Percentiles rank a stretch among this genome's conserved stretches.
These are phyloP conservation scores for Tiliacea aurago DNA, from an alignment of 2,888 invertebrate genomes.

Conservation along the genomic window DNA sequence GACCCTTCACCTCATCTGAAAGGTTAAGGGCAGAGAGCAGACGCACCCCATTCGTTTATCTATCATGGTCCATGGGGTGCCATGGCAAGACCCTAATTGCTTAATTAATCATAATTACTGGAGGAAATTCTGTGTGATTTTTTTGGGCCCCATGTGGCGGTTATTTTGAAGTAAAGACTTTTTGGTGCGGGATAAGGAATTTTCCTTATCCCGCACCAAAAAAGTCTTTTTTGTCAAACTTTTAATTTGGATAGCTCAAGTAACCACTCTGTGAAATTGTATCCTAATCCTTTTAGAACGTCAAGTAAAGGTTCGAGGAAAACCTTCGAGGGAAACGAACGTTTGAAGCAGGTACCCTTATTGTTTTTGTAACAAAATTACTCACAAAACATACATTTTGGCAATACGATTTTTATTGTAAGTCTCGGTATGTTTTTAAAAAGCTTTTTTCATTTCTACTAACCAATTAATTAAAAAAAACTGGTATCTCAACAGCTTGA, in stretches of 20 bases:
- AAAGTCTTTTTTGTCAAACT: not conserved
- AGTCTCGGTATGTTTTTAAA: not conserved
- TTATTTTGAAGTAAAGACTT: not conserved
- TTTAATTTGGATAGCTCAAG: constrained; percentile 2
- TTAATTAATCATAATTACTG: constrained; percentile 33
- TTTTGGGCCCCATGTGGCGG: not conserved
- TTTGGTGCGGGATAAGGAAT: not conserved
- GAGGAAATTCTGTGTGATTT: not conserved
- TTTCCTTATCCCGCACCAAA: no score
- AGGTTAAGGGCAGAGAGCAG: constrained; percentile 39
- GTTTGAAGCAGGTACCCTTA: constrained; percentile 3
- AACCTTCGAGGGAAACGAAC: not conserved
- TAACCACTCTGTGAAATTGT: constrained; percentile 27
- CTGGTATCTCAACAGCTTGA: not conserved
- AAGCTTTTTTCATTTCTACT: not conserved
- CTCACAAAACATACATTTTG: constrained; percentile 11
- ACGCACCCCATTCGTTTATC: constrained; percentile 40
- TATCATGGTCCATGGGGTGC: constrained; percentile 8
- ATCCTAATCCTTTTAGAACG: constrained; percentile 10
- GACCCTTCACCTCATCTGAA: constrained; percentile 28
- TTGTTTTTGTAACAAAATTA: constrained; percentile 20
- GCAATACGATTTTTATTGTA: not conserved
- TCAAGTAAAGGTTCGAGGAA: not conserved
- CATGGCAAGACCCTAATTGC: constrained; percentile 13
- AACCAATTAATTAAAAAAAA: not conserved